Percentiles rank a stretch among this genome's conserved stretches.
These are phyloP conservation scores for Melieria crassipennis DNA, from an alignment of 2,888 invertebrate genomes.

Conservation along the genomic window DNA sequence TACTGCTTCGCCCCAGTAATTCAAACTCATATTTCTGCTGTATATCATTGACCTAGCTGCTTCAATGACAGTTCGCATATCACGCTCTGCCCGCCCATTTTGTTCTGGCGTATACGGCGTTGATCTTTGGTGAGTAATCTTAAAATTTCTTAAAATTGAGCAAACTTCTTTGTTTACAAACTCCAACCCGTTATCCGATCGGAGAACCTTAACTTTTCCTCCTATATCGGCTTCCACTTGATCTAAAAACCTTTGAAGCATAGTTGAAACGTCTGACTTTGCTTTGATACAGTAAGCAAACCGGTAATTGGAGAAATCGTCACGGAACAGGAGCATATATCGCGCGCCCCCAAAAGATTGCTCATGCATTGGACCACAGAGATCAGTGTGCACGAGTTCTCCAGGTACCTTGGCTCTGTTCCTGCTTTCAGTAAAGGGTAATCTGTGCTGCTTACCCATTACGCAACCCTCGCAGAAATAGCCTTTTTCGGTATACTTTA, in stretches of 20 bases:
- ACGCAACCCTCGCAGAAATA: slow-evolving; percentile 45
- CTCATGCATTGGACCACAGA: slow-evolving; percentile 45
- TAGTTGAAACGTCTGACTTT: slow-evolving; percentile 39
- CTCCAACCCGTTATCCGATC: slow-evolving; percentile 42
- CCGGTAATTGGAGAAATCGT: slow-evolving; percentile 43
- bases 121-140: slow-evolving; percentile 42
- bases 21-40: slow-evolving; percentile 42
- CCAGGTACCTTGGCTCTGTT: slow-evolving; percentile 37
- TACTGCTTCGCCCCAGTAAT: slow-evolving; percentile 62
- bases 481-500: slow-evolving; percentile 34
- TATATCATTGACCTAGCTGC: slow-evolving; percentile 48
- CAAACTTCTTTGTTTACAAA: no score
- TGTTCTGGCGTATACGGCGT: slow-evolving; percentile 41
- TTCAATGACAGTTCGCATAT: slow-evolving; percentile 57
- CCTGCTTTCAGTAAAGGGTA: slow-evolving; percentile 36
- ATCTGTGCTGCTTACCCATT: slow-evolving; percentile 43
- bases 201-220: slow-evolving; percentile 42
- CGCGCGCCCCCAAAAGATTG: slow-evolving; percentile 40
- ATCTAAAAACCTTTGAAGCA: slow-evolving; percentile 35
- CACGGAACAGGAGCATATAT: slow-evolving; percentile 43
- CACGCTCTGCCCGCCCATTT: slow-evolving; percentile 57
- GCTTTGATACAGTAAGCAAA: slow-evolving; percentile 41
- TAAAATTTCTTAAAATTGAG: slow-evolving; percentile 45
- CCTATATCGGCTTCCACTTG: slow-evolving; percentile 45
- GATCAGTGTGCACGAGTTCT: slow-evolving; percentile 45